Evolutionary conservation across 2,113 vertebrate genomes (phyloP), one percentile per base, ranked within the genome.

Genomic region (Myiagra hebetior): DNA sequence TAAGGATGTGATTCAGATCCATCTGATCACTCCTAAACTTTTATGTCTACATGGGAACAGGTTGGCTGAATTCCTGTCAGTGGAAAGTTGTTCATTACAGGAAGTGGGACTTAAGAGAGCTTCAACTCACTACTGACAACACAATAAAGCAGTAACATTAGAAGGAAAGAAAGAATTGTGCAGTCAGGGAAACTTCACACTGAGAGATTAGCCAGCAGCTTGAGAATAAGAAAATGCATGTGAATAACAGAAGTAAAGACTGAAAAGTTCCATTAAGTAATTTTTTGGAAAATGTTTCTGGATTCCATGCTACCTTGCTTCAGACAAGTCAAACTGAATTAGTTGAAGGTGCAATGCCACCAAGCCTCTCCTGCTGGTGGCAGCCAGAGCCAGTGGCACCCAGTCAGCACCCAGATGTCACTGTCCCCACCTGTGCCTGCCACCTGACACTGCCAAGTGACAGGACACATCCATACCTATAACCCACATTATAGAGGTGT

Each of bases 391-490:
- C 31, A 84, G 57, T 0, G 1, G 57, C 47, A 83, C 23, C 15
- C 15, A 31, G 57, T 11, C 6, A 79, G 23, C n/a, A 47, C 42
- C 4, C 10, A 64, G 30, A 59, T 9, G 37, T 39, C 20, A 22
- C 35, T 52, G 57, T 39, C 27, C 53, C 9, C n/a, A 72, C 20
- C 41, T 26, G 49, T 1, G 3, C 26, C 55, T 69, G 69, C 47
- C 5, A 9, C 52, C 52, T 57, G 41, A 17, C 33, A 15, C 23
- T 62, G 68, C 57, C 52, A 67, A 87, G 67, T 6, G 1, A 44
- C 28, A 55, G 20, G 35, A 57, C 11, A 13, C 20, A 67, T 17
- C 35, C 0, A 0, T 30, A 35, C 10, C 41, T 1, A 0, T 15
- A 37, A 50, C 17, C 21, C 0, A 1, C 18, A 10, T 33, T n/a